A percentile compares a stretch with the other conserved stretches of the same genome.
These are phyloP conservation scores for Aplodontia rufa DNA, from an alignment of 2,113 vertebrate species.

Conservation along the genomic window DNA sequence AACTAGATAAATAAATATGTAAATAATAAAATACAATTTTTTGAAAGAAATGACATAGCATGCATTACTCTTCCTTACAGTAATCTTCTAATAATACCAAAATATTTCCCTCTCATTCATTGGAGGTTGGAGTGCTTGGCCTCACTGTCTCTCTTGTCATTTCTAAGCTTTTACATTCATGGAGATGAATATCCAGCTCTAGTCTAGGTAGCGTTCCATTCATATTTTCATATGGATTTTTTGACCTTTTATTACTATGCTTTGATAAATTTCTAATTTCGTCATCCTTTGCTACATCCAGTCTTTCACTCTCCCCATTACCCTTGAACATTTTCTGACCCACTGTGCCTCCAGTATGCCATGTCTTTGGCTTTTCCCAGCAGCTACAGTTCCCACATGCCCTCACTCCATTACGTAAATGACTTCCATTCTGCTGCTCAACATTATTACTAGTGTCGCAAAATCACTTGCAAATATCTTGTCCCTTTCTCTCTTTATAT, in stretches of 20 bases:
- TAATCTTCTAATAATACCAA: too few species aligned
- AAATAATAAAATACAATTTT: neutral
- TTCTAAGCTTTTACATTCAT: neutral
- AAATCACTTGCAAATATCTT: neutral
- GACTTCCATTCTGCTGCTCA: neutral
- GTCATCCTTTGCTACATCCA: neutral
- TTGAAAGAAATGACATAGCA: neutral
- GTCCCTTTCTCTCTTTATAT: neutral
- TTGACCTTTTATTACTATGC: neutral
- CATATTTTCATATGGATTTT: neutral
- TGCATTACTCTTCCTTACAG: neutral
- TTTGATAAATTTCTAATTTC: neutral
- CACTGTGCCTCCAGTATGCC: accelerated
- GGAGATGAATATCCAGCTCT: neutral
- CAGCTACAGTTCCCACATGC: neutral
- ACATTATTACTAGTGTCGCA: neutral
- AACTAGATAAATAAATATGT: neutral
- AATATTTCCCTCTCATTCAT: neutral
- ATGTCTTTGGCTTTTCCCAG: neutral
- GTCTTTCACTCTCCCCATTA: neutral
- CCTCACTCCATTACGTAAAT: neutral
- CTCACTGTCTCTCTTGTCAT: neutral
- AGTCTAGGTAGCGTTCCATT: neutral
- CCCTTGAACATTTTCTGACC: neutral
- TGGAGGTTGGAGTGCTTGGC: neutral